phyloP scores from a whole-genome alignment of 2,888 invertebrate species.

The Acrobasis consociella region DNA sequence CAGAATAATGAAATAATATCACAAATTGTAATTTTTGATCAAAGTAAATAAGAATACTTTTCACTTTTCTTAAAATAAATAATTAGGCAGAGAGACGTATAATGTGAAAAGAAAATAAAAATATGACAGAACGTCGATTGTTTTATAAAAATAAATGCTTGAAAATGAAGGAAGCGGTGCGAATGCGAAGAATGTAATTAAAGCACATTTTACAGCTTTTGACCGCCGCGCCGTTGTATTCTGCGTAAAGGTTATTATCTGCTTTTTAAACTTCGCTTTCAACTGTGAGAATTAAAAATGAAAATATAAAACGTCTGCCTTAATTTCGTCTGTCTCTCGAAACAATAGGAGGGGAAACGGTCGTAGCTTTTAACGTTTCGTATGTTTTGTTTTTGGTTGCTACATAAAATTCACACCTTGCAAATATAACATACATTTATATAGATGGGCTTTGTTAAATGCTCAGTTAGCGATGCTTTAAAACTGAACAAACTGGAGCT shows the following conservation, averaged over 20 bases:
- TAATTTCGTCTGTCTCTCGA: slow-evolving; percentile 66
- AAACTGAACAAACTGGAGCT: not conserved
- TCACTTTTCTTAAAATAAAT: not conserved
- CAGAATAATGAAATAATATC: not conserved
- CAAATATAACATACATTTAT: not conserved
- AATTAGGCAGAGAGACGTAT: not conserved
- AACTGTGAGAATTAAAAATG: slow-evolving; percentile 68
- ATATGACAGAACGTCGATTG: slow-evolving; percentile 42
- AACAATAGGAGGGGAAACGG: slow-evolving; percentile 59
- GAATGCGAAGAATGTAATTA: slow-evolving; percentile 73
- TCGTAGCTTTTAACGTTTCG: slow-evolving; percentile 52
- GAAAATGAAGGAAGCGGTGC: slow-evolving; percentile 54
- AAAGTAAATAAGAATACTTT: not conserved
- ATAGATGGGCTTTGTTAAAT: not conserved
- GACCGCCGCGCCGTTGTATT: slow-evolving; percentile 59
- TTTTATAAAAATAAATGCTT: slow-evolving; percentile 50
- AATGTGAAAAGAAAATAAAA: slow-evolving; percentile 13
- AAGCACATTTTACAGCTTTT: slow-evolving; percentile 68
- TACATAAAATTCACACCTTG: slow-evolving; percentile 25
- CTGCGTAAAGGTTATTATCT: slow-evolving; percentile 70
- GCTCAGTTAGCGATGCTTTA: not conserved
- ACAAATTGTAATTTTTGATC: not conserved
- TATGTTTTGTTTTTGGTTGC: slow-evolving; percentile 42
- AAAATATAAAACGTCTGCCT: slow-evolving; percentile 68
- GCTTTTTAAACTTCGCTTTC: slow-evolving; percentile 72